Conservation (phyloP, 2,113 vertebrate genomes). For the Rhinolophus ferrumequinum region DNA sequence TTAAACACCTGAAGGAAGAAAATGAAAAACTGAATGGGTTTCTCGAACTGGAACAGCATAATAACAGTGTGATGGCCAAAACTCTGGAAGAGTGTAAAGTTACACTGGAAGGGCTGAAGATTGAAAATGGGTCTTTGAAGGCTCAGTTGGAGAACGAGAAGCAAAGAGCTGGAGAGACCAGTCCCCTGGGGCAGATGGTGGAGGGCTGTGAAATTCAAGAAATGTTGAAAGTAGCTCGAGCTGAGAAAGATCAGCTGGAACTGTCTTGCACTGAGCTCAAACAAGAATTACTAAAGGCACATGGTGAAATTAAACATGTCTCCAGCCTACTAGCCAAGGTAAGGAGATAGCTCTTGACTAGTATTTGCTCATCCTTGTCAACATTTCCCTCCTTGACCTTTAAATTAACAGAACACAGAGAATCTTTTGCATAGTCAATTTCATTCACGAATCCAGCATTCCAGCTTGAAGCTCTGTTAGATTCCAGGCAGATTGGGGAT, state of each 20-base stretch:
- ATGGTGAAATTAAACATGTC: conserved; percentile 88
- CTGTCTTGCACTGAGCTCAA: conserved; percentile 89
- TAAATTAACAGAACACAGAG: background rate
- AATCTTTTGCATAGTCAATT: background rate
- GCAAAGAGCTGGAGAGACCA: conserved; percentile 89
- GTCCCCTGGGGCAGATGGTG: conserved; percentile 84
- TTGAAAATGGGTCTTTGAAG: conserved; percentile 91
- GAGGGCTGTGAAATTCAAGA: conserved; percentile 89
- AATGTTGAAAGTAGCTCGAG: conserved; percentile 88
- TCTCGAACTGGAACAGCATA: conserved; percentile 88
- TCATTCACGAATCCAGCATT: background rate
- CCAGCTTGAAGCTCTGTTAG: background rate
- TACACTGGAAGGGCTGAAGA: conserved; percentile 87
- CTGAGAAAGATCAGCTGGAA: conserved; percentile 92
- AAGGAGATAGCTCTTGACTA: conserved; percentile 44
- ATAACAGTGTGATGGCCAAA: conserved; percentile 74
- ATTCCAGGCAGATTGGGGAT: background rate
- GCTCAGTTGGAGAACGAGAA: conserved; percentile 91
- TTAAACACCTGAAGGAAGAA: conserved; percentile 89
- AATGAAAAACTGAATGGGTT: conserved; percentile 86
- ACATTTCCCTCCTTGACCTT: background rate
- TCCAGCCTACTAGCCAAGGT: conserved; percentile 91
- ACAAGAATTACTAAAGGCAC: conserved; percentile 91
- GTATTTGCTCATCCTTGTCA: background rate
- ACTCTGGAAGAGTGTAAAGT: conserved; percentile 87